Base-by-base conservation (phyloP, 2,888 invertebrate species). In the Galerucella calmariensis region DNA sequence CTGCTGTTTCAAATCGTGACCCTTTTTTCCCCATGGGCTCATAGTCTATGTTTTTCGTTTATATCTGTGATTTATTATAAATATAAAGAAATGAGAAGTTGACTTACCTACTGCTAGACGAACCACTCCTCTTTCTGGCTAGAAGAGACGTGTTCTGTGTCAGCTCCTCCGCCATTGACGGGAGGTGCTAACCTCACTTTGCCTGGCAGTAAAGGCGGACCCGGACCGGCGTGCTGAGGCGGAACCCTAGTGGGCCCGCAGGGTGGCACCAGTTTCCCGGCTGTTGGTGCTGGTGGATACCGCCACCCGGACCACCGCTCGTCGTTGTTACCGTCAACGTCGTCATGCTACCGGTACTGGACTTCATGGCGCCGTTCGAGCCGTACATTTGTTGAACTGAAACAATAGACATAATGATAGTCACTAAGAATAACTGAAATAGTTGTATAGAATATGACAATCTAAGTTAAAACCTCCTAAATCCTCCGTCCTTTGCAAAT, bases 181-280 rank as follows among this genome's bases (percentile, higher is more conserved):
- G 83, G 82, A 79, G 86, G 85, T 71, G 79, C 77, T 69, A 80
- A 80, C 79, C 90, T 91, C 89, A 91, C 90, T 91, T 91, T 91
- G 90, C 91, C 92, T 90, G 92, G 93, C 91, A 91, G 91, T 91
- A 91, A 90, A 90, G 91, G 91, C 91, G 92, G 91, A 89, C 92
- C 92, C 90, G 91, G 91, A 92, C 92, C 93, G 86, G 87, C 87
- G 85, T 87, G 88, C 86, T 87, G 86, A 85, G 84, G 83, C 86
- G 87, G 88, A 88, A 88, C 88, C 88, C 88, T 83, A 86, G 87
- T 86, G 89, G 90, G 93, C 94, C 95, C 95, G 94, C 95, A 95
- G 95, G 96, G 95, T 92, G 95, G 94, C 92, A 92, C 95, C 94
- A 95, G 95, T 96, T 96, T 96, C 95, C 95, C 95, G 94, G 94